Evolutionary conservation across 2,888 invertebrate genomes (phyloP).

Genomic region (Yponomeuta evonymella): DNA sequence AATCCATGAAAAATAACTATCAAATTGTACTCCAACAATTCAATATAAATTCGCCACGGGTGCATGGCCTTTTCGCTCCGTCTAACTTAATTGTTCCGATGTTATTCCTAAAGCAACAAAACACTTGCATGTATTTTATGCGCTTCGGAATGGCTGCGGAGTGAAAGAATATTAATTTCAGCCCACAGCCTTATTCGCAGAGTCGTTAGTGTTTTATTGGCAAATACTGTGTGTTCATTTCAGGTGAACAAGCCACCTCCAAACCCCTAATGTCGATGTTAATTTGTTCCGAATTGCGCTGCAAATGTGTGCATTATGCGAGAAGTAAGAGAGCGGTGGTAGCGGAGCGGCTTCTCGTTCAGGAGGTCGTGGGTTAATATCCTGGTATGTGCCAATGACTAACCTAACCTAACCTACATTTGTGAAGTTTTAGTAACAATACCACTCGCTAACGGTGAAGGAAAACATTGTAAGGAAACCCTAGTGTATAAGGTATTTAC

Average conservation of each 20-base stretch:
- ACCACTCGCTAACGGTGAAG: too few relatives aligned
- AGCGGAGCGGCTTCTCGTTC: too few relatives aligned
- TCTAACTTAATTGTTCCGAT: neutral
- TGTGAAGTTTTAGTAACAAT: too few relatives aligned
- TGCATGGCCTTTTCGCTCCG: neutral
- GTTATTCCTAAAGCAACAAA: neutral
- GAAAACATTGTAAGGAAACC: too few relatives aligned
- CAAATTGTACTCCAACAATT: neutral
- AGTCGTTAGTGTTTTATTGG: neutral
- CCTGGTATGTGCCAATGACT: too few relatives aligned
- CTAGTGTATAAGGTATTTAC: too few relatives aligned
- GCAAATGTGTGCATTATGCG: too few relatives aligned
- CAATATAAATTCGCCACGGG: neutral
- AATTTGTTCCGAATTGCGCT: too few relatives aligned
- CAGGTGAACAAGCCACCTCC: neutral
- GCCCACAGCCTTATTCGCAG: neutral
- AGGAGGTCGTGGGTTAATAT: too few relatives aligned
- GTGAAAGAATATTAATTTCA: neutral
- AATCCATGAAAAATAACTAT: neutral
- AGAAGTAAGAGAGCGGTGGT: too few relatives aligned
- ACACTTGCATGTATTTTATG: neutral
- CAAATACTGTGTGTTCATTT: neutral
- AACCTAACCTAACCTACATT: too few relatives aligned
- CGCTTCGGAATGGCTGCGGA: neutral
- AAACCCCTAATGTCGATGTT: neutral